phyloP scores from a whole-genome alignment of 2,888 invertebrate genomes.

The Phengaris arion region DNA sequence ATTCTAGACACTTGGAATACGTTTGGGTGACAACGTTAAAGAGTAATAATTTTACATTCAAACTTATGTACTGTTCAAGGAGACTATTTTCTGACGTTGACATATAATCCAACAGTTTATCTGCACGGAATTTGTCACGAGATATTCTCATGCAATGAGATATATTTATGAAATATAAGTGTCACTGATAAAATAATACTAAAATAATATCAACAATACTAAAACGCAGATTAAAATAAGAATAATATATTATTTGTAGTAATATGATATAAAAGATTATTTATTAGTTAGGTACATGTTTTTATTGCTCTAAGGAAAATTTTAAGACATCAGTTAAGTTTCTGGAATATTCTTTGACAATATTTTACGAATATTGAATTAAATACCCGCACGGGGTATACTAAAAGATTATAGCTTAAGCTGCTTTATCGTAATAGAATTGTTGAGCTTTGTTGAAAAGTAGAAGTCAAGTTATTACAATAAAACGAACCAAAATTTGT shows the following conservation, averaged over 20 bases:
- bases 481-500: no score
- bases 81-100: background rate
- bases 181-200: conserved; percentile 1
- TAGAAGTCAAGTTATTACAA: no score
- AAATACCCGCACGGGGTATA: no score
- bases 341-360: background rate
- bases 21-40: background rate
- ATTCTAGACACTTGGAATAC: background rate
- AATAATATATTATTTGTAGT: background rate
- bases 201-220: background rate
- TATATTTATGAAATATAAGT: conserved; percentile 13
- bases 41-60: background rate
- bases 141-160: conserved; percentile 4
- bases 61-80: background rate
- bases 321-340: background rate
- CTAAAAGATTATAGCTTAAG: no score
- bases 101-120: background rate
- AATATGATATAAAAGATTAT: background rate
- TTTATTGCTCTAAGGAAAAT: background rate
- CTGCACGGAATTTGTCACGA: conserved; percentile 6
- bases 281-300: background rate
- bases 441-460: no score
- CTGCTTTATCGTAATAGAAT: no score
- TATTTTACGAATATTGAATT: background rate
- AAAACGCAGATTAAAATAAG: conserved; percentile 5